These are phyloP conservation scores for Psittacus erithacus DNA, from an alignment of 2,113 vertebrate genomes.

Conservation along the genomic window DNA sequence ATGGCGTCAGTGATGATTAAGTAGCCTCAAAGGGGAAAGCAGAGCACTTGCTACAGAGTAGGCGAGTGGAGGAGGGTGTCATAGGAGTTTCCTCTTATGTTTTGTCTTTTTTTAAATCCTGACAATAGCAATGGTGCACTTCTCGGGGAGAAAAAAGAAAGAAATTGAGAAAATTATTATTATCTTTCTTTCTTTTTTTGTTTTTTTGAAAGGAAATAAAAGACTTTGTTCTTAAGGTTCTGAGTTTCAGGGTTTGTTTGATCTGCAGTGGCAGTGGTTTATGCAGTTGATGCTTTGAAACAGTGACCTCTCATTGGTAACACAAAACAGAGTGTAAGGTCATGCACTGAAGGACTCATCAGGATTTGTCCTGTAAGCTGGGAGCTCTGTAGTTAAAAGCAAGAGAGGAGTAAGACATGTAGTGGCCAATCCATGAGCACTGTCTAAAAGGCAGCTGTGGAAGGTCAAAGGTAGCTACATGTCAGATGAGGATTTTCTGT, in stretches of 20 bases:
- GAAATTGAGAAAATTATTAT: fast-evolving
- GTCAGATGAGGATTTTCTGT: neutral
- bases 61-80: neutral
- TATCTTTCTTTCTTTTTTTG: fast-evolving
- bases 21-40: neutral
- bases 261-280: neutral
- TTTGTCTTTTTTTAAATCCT: neutral
- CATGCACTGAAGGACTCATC: fast-evolving
- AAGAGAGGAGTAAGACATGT: neutral
- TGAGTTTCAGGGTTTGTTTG: neutral
- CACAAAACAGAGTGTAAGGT: neutral
- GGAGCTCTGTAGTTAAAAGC: neutral
- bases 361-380: neutral
- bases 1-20: neutral
- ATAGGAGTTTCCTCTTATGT: neutral
- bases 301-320: neutral
- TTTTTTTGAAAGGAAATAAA: neutral
- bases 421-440: fast-evolving
- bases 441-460: neutral
- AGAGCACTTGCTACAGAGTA: neutral
- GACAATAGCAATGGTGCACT: neutral
- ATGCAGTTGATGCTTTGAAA: neutral
- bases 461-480: neutral
- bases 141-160: neutral
- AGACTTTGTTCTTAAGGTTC: neutral